phyloP scores from a whole-genome alignment of 2,797 vertebrate genomes.

The Thalassophryne amazonica region DNA sequence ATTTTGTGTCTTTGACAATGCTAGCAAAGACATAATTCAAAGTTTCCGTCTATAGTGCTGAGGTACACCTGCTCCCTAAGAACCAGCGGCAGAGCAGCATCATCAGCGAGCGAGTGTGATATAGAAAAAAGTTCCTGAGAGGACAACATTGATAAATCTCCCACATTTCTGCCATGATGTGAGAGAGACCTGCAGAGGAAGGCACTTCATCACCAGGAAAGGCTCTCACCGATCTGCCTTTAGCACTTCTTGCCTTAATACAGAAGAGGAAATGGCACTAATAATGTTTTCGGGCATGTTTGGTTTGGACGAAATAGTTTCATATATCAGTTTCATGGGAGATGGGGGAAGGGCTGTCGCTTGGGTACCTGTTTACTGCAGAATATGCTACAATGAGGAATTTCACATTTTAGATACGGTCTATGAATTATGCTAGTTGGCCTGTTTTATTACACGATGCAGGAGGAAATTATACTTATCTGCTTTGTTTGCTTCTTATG shows the following conservation, averaged over 20 bases:
- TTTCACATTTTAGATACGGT: slow-evolving; percentile 29
- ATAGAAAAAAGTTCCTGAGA: slow-evolving; percentile 55
- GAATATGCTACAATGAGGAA: slow-evolving; percentile 57
- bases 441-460: slow-evolving; percentile 31
- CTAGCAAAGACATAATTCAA: slow-evolving; percentile 64
- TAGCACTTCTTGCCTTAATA: slow-evolving; percentile 78
- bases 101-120: slow-evolving; percentile 43
- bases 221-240: slow-evolving; percentile 73
- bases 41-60: slow-evolving; percentile 35
- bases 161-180: slow-evolving; percentile 74
- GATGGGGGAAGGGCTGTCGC: slow-evolving; percentile 47
- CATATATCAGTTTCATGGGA: slow-evolving; percentile 81
- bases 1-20: slow-evolving; percentile 61
- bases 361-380: slow-evolving; percentile 54
- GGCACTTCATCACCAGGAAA: slow-evolving; percentile 79
- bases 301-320: slow-evolving; percentile 81
- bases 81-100: slow-evolving; percentile 32
- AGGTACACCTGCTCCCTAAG: slow-evolving; percentile 67
- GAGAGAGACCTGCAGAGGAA: slow-evolving; percentile 74
- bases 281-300: slow-evolving; percentile 85
- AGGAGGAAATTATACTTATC: slow-evolving; percentile 25
- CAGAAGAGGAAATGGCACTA: slow-evolving; percentile 77
- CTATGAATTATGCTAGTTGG: slow-evolving; percentile 33
- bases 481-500: slow-evolving; percentile 31
- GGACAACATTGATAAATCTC: slow-evolving; percentile 78